Base-by-base conservation (phyloP, 1,140 invertebrate genomes). In the Eumaeus atala region DNA sequence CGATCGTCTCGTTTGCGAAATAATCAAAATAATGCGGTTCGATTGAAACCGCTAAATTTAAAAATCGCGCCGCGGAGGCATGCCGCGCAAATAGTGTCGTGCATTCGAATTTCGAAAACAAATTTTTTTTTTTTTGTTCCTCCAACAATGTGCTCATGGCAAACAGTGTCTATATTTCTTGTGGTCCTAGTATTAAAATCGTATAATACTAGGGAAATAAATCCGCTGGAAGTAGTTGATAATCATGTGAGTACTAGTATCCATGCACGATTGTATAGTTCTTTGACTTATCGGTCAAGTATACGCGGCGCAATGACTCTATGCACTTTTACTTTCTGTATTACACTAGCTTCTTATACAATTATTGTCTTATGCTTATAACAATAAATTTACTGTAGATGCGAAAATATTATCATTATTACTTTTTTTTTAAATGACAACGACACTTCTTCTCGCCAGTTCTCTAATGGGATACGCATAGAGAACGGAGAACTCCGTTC, bases 61-160 rank as follows among this genome's bases (percentile, higher is more conserved):
- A 62, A 74, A 67, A 77, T 55, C 70, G 70, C 66, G 73, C 58
- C 56, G 70, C 49, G 64, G 65, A 66, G 80, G 75, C 70, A 86
- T 84, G 83, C 66, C 80, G 75, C 74, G 66, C 68, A 72, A 82
- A 77, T 85, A 82, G 80, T 77, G 71, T 75, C 48, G 71, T 75
- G 70, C 60, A 55, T 55, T 53, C 51, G 63, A 66, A 69, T 67
- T 63, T 54, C 60, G 55, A 61, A 61, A 28, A 28, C 21, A 2
- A 28, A 28, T 28, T 28, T 28, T 28, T 28, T n/a, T 70, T 59
- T 62, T 59, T 60, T 51, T 59, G 61, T 61, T 67, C 54, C 61
- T 59, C 57, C 73, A 62, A 77, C 79, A 75, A 86, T 86, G 83
- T 81, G 78, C 79, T 66, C 72, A 83, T 86, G 83, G 80, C 79